phyloP scores from a whole-genome alignment of 2,888 invertebrate species.

The Phymatocera aterrima region DNA sequence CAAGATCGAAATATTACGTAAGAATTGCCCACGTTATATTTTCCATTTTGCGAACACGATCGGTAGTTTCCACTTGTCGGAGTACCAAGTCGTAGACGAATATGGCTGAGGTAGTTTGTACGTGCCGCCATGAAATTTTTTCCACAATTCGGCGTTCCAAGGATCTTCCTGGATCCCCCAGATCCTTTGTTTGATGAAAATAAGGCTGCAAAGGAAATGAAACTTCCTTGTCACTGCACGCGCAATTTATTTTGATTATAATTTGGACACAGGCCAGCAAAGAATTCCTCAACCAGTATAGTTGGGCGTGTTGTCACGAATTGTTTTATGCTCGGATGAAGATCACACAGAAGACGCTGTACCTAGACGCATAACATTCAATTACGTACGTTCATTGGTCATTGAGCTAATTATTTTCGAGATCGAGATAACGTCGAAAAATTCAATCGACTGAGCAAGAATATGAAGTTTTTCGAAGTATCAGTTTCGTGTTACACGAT shows the following conservation, averaged over 20 bases:
- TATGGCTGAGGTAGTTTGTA: background rate
- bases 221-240: background rate
- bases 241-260: conserved; percentile 26
- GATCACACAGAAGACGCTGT: background rate
- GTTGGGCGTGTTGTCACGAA: background rate
- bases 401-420: too few species aligned
- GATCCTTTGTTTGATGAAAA: background rate
- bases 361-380: background rate
- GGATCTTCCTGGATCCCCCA: background rate
- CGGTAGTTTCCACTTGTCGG: background rate
- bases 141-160: background rate
- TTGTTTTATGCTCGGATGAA: conserved; percentile 14
- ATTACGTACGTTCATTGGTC: too few species aligned
- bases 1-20: too few species aligned
- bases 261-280: background rate
- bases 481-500: too few species aligned
- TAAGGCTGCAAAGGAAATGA: conserved; percentile 23
- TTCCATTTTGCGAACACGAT: background rate
- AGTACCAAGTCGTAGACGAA: background rate
- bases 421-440: too few species aligned
- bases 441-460: too few species aligned
- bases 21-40: too few species aligned
- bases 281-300: conserved; percentile 6
- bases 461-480: too few species aligned
- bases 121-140: too few species aligned